Percentiles rank a stretch among this genome's conserved stretches.
Conservation (phyloP, 2,888 invertebrate species). For the Meliscaeva auricollis region DNA sequence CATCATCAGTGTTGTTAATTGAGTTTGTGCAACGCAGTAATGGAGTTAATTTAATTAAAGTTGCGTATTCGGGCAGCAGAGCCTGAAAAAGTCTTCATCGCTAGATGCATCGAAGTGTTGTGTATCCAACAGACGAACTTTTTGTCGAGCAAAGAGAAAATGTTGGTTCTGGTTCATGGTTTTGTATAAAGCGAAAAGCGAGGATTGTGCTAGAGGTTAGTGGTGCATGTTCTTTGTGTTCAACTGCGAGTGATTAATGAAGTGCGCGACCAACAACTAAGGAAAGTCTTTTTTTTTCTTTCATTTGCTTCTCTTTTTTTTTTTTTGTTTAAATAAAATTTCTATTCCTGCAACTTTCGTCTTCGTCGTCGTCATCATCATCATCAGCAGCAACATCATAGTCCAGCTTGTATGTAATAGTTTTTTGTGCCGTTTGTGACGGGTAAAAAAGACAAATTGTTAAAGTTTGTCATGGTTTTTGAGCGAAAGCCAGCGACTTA, state of each 20-base stretch:
- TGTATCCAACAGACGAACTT: slow-evolving; percentile 35
- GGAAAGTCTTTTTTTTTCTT: slow-evolving; percentile 32
- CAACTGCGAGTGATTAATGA: slow-evolving; percentile 72
- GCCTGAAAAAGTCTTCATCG: slow-evolving; percentile 26
- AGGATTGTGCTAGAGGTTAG: slow-evolving; percentile 30
- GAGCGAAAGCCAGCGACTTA: slow-evolving; percentile 25
- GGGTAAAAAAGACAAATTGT: slow-evolving; percentile 70
- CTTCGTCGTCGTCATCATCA: neutral
- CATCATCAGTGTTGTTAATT: slow-evolving; percentile 49
- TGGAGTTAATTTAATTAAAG: slow-evolving; percentile 75
- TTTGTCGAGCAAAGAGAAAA: slow-evolving; percentile 27
- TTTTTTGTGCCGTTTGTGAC: slow-evolving; percentile 30
- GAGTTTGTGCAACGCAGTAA: slow-evolving; percentile 66
- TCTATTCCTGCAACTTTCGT: slow-evolving; percentile 4
- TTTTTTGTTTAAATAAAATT: neutral
- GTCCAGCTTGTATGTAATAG: slow-evolving; percentile 16
- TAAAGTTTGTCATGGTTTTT: slow-evolving; percentile 63
- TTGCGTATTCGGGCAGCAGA: slow-evolving; percentile 65
- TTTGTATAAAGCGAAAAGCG: neutral
- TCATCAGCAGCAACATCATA: neutral
- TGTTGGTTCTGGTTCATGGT: slow-evolving; percentile 19
- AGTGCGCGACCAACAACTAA: slow-evolving; percentile 49
- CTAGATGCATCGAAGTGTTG: neutral
- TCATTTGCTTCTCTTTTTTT: too few species aligned
- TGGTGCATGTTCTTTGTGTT: slow-evolving; percentile 56